phyloP scores from a whole-genome alignment of 2,888 invertebrate genomes.

The Patella pellucida region DNA sequence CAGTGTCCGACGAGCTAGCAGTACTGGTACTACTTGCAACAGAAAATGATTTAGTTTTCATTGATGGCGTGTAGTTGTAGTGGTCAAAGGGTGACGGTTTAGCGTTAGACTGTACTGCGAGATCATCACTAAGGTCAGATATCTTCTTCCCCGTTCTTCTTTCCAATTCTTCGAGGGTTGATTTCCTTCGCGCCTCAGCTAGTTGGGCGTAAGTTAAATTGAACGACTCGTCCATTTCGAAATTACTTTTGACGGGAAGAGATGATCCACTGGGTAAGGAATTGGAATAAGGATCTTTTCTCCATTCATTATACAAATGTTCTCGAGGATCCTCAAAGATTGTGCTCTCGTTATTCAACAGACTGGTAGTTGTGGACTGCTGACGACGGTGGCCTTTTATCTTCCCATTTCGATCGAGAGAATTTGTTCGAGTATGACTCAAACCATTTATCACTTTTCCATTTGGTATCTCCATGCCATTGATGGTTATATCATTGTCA shows the following conservation, averaged over 20 bases:
- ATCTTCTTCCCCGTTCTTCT: conserved; percentile 51
- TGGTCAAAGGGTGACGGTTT: conserved; percentile 40
- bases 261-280: conserved; percentile 48
- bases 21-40: conserved; percentile 44
- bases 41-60: conserved; percentile 30
- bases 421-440: not conserved
- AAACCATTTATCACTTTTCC: not conserved
- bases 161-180: conserved; percentile 50
- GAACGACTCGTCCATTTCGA: conserved; percentile 56
- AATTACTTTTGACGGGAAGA: conserved; percentile 56
- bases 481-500: not conserved
- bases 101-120: conserved; percentile 42
- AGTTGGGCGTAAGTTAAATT: conserved; percentile 63
- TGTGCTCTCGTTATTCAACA: conserved; percentile 44
- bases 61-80: conserved; percentile 27
- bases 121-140: conserved; percentile 47
- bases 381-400: conserved; percentile 47
- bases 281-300: conserved; percentile 45
- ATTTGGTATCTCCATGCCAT: conserved; percentile 8
- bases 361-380: conserved; percentile 44
- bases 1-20: conserved; percentile 42
- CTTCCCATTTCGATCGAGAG: conserved; percentile 4
- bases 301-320: conserved; percentile 36
- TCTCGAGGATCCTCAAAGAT: conserved; percentile 60
- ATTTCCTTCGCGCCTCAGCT: conserved; percentile 55